A percentile compares a stretch with the other conserved stretches of the same genome.
Evolutionary conservation across 2,797 vertebrate genomes (phyloP).

Genomic region (Argyrosomus regius): DNA sequence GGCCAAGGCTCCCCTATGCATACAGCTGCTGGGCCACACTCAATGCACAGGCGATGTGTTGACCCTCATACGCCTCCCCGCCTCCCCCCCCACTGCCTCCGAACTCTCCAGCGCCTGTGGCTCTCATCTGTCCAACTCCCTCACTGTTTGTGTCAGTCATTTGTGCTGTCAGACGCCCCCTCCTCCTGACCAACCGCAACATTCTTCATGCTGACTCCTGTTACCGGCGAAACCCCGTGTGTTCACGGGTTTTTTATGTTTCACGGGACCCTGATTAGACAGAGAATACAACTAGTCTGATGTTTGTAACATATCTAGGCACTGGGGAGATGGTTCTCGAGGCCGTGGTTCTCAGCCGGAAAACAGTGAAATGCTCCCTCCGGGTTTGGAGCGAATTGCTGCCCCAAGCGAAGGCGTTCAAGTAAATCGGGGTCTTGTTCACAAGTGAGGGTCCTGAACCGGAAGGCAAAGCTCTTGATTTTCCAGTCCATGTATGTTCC

Average conservation of each 20-base stretch:
- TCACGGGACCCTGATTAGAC: slow-evolving; percentile 7
- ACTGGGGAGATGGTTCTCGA: too few species aligned
- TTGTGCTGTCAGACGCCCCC: slow-evolving; percentile 58
- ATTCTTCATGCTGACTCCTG: slow-evolving; percentile 15
- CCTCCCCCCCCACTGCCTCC: background rate
- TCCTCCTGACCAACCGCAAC: slow-evolving; percentile 43
- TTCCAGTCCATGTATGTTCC: too few species aligned
- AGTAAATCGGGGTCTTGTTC: too few species aligned
- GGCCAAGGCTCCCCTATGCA: slow-evolving; percentile 80
- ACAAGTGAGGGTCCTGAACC: too few species aligned
- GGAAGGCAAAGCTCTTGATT: too few species aligned
- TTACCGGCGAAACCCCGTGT: background rate
- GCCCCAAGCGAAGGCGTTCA: too few species aligned
- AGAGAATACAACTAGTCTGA: background rate
- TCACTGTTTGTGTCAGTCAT: slow-evolving; percentile 79
- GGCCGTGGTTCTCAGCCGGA: too few species aligned
- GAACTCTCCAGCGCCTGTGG: slow-evolving; percentile 61
- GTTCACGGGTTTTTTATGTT: slow-evolving; percentile 17
- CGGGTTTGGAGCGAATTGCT: too few species aligned
- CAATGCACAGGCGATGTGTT: slow-evolving; percentile 76
- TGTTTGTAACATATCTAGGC: background rate
- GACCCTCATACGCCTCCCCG: slow-evolving; percentile 64
- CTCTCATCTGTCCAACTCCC: slow-evolving; percentile 78
- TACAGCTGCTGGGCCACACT: slow-evolving; percentile 86
- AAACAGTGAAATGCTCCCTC: too few species aligned